Base-by-base conservation (phyloP, 1,140 invertebrate genomes). In the Tetragnatha versicolor region DNA sequence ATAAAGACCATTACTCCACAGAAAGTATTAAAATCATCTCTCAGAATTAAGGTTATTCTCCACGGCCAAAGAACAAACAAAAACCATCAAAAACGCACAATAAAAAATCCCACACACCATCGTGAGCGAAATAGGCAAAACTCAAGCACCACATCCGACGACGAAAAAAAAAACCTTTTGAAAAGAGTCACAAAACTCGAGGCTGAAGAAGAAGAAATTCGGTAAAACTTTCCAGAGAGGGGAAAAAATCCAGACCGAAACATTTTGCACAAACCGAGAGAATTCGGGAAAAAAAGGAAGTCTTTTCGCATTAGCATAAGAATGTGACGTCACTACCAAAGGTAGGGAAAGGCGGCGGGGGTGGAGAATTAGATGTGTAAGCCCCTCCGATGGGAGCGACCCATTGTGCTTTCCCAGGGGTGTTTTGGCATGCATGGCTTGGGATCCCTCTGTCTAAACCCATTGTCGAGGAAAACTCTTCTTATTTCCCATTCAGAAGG, bases 351-450 rank as follows among this genome's bases (percentile, higher is more conserved):
- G 58, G 69, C 20, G 14, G 27, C 69, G 29, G 47, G 55, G 73
- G 45, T 33, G 49, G 66, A 47, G 73, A 77, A 77, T 77, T 77
- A 77, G 73, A 45, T 77, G 58, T 29, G 60, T 47, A 65, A 77
- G 61, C 53, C 73, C 73, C 73, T 47, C 42, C 25, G 25, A 17
- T 22, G 61, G 73, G 60, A 77, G 20, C 31, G 33, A 53, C 73
- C 70, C 58, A 53, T 77, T 53, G 58, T 65, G 25, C 73, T 39
- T 39, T 77, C 73, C 61, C 73, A 35, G 73, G 73, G 73, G 73
- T 77, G 61, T 53, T 77, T 77, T 65, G 20, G 60, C 61, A 77
- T 77, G 73, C 73, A 77, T 77, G 73, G 73, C 29, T 51, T 77
- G 73, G 60, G 73, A 65, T 47, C 29, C 73, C 47, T 39, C 35